Base-by-base conservation (phyloP, 2,797 vertebrate species). In the Ptychobarbus kaznakovi region DNA sequence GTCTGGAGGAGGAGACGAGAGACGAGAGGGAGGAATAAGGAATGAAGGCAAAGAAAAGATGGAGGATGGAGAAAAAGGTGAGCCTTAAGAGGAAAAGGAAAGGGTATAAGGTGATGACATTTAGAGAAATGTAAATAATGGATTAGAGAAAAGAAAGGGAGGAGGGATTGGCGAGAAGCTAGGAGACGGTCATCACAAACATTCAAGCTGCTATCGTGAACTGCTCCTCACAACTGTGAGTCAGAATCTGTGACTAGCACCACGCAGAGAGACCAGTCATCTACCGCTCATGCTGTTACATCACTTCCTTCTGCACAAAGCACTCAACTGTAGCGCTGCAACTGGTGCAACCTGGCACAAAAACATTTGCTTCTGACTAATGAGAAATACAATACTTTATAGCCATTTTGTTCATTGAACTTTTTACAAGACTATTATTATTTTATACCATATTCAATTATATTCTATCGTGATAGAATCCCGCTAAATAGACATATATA, bases 241-340 rank as follows among this genome's bases (percentile, higher is more conserved):
- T 79, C 65, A 70, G 40, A 70, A 61, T 72, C 58, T 69, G 78
- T 68, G 56, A 77, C 74, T 69, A 20, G 53, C 18, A 49, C 56
- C 46, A 84, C 6, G 32, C 49, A 74, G 70, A 77, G 58, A 16
- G 22, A 83, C 6, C 38, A 44, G 82, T 84, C 72, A 81, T 65
- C 65, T 73, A 44, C 32, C 82, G 46, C 81, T 83, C 28, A 49
- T 13, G n/a, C 72, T 38, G 73, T 88, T 85, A 85, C 75, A 86
- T 85, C 74, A 86, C 18, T 76, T 80, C n/a, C 79, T 49, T n/a
- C 86, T n/a, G 74, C 40, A 79, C 75, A 73, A 61, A 61, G 81
- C 22, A 66, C 46, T 42, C 20, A 56, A 28, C 68, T 46, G 68
- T 65, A 74, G 35, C 22, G 15, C 63, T 65, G 53, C 35, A 51